phyloP scores from a whole-genome alignment of 2,888 invertebrate species.

The Ectemnius cavifrons region DNA sequence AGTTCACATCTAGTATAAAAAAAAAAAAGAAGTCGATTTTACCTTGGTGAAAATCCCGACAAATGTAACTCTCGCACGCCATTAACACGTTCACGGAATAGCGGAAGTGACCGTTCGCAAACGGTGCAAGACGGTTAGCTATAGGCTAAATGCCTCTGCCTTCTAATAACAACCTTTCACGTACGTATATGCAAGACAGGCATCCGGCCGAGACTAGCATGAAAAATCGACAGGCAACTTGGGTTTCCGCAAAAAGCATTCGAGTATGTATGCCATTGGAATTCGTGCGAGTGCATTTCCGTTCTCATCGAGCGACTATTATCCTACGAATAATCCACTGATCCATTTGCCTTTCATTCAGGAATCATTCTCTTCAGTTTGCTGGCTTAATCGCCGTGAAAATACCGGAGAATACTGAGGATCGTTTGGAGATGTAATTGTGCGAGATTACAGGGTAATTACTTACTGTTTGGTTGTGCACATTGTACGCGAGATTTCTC shows the following conservation, averaged over 20 bases:
- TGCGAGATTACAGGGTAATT: no score
- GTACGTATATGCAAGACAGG: conserved; percentile 1
- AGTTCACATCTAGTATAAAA: neutral
- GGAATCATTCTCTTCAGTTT: no score
- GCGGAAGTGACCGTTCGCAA: conserved; percentile 47
- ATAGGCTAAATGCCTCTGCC: conserved; percentile 23
- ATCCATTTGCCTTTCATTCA: no score
- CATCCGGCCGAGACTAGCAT: conserved; percentile 40
- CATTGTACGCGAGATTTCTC: no score
- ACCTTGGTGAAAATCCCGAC: neutral
- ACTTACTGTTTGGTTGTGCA: no score
- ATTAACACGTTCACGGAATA: conserved; percentile 36
- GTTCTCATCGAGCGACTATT: neutral
- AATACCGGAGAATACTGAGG: no score
- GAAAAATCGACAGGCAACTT: conserved; percentile 34
- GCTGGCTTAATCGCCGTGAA: no score
- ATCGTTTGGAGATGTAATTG: no score
- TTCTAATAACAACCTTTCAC: conserved; percentile 53
- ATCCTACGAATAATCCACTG: neutral
- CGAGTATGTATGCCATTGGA: neutral
- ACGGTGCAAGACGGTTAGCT: conserved; percentile 22
- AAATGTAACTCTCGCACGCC: conserved; percentile 16
- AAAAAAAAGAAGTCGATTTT: neutral
- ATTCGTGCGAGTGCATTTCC: conserved; percentile 24
- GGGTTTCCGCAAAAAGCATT: conserved; percentile 13